A percentile compares a stretch with the other conserved stretches of the same genome.
phyloP scores from a whole-genome alignment of 2,113 vertebrate species.

The Catharus fuscescens region DNA sequence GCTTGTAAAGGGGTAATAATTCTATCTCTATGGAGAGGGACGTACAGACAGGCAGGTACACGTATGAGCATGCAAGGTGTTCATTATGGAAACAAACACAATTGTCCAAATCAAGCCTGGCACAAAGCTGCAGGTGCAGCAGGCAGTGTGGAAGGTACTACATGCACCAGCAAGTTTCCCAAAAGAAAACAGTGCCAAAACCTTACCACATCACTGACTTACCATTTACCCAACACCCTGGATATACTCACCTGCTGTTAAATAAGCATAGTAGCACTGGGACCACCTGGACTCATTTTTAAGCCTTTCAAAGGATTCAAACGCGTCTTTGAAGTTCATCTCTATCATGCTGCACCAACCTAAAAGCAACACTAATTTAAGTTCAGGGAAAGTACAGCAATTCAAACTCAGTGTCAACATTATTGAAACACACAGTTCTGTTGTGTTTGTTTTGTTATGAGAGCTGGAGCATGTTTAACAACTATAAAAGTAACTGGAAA shows the following conservation, averaged over 20 bases:
- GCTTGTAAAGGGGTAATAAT: background rate
- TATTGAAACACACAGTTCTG: background rate
- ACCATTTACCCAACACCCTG: background rate
- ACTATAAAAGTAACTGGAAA: background rate
- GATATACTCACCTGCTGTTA: slow-evolving; percentile 87
- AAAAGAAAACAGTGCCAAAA: background rate
- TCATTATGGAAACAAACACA: background rate
- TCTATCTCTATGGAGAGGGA: background rate
- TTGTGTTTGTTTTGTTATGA: background rate
- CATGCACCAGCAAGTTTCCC: background rate
- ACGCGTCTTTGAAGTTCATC: slow-evolving; percentile 94
- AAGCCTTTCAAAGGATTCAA: slow-evolving; percentile 90
- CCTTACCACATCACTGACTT: background rate
- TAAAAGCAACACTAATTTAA: slow-evolving; percentile 57
- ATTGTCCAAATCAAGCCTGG: background rate
- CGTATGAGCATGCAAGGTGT: accelerated
- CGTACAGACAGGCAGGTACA: background rate
- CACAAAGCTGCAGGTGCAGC: background rate
- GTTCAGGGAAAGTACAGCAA: background rate
- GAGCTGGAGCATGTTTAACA: background rate
- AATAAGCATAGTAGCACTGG: slow-evolving; percentile 97
- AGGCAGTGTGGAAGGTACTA: background rate
- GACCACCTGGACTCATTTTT: slow-evolving; percentile 98
- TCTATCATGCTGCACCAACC: slow-evolving; percentile 99
- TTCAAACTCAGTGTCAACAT: background rate